Conservation (phyloP, 2,888 invertebrate species). For the Megaustenia siamemsis region DNA sequence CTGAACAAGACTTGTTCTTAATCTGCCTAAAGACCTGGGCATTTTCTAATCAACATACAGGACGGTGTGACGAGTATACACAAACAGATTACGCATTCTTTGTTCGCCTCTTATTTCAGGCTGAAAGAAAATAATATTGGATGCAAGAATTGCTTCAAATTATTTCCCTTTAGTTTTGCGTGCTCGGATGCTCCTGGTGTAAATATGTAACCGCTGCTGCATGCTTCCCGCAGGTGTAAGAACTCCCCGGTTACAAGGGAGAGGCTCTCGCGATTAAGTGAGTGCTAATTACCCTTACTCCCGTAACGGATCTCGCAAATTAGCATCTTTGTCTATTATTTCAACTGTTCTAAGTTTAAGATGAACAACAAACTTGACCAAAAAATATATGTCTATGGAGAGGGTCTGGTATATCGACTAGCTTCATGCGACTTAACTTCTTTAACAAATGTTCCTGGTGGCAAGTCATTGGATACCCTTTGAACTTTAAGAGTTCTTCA, state of each 20-base stretch:
- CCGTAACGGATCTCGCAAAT: slow-evolving; percentile 3
- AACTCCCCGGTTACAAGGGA: slow-evolving; percentile 13
- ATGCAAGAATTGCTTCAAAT: background rate
- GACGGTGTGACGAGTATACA: slow-evolving; percentile 32
- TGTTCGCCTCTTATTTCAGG: background rate
- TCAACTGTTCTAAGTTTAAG: slow-evolving; percentile 42
- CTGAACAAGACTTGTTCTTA: slow-evolving; percentile 25
- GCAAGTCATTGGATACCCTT: background rate
- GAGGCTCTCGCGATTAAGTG: slow-evolving; percentile 20
- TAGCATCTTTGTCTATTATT: slow-evolving; percentile 38
- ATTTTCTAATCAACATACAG: slow-evolving; percentile 43
- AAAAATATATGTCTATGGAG: background rate
- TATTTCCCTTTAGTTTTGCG: background rate
- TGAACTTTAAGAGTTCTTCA: background rate
- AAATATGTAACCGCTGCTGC: background rate
- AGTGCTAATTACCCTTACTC: slow-evolving; percentile 36
- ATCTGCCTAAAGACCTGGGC: slow-evolving; percentile 3
- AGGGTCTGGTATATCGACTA: slow-evolving; percentile 23
- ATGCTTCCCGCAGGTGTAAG: slow-evolving; percentile 26
- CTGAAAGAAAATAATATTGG: slow-evolving; percentile 17
- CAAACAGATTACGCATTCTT: slow-evolving; percentile 24
- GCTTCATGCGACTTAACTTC: slow-evolving; percentile 5
- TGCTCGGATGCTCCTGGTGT: background rate
- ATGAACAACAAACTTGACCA: slow-evolving; percentile 39
- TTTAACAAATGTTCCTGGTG: background rate